Evolutionary conservation across 30 jellyfish, hydroid and myxozoan genomes (phyloP), one percentile per base, ranked within the genome.

Genomic region (Aurelia sp.): DNA sequence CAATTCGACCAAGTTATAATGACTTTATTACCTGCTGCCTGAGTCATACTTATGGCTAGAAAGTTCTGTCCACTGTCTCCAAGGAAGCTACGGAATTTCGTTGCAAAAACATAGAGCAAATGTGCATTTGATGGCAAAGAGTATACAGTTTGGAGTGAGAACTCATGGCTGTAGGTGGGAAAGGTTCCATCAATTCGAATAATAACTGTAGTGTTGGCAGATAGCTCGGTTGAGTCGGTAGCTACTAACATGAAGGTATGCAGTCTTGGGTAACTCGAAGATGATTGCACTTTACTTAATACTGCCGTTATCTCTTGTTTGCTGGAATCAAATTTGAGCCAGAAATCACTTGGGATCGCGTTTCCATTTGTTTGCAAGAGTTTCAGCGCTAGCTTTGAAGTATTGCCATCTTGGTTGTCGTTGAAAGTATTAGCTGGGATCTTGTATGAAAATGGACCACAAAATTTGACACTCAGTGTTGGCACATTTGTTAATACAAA

Each of bases 331-430:
- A 93, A 88, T 16, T 76, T 91, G 35, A 93, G 61, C 97, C 96
- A 93, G 61, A 22, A 86, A 4, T 64, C 72, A n/a, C 70, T 33
- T 12, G 65, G 62, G 19, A 89, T 60, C 3, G 68, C 62, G 18
- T 40, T 31, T 17, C 91, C 96, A 20, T 62, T 67, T 6, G 74
- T 13, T 19, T 81, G 78, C 57, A 87, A 40, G 16, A 93, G 86
- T 18, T 63, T 55, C 85, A 82, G 66, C 4, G 35, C 35, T 15
- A 92, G 83, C 10, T 44, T 87, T 66, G 90, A 37, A 22, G 98
- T 92, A 64, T 76, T 57, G 19, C 98, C 98, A 82, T 92, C 98
- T 84, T 92, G 97, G 19, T 67, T 33, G 63, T 92, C 98, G 18
- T 18, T n/a, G 79, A 92, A 92, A 30, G 97, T 72, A 44, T 82